phyloP scores from a whole-genome alignment of 1,140 invertebrate genomes.

The Pectinophora gossypiella region DNA sequence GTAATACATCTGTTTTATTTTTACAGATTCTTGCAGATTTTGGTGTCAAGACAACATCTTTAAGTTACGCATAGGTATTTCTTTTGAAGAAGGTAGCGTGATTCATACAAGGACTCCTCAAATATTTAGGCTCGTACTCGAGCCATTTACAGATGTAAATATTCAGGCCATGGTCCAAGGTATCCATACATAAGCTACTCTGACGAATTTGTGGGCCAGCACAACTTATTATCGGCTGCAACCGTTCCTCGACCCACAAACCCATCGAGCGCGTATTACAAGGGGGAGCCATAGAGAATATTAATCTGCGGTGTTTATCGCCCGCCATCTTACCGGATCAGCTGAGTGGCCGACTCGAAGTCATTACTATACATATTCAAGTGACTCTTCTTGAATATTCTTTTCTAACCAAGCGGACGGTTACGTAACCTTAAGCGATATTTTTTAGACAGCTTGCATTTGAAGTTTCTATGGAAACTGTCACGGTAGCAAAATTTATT shows the following conservation, averaged over 20 bases:
- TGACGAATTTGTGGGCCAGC: slow-evolving; percentile 34
- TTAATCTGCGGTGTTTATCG: slow-evolving; percentile 19
- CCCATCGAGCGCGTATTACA: slow-evolving; percentile 16
- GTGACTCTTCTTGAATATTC: no score
- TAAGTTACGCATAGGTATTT: no score
- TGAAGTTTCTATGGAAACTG: no score
- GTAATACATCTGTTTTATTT: no score
- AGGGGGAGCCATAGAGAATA: slow-evolving; percentile 28
- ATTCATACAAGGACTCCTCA: background rate
- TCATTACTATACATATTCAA: no score
- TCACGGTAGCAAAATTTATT: no score
- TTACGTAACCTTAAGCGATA: no score
- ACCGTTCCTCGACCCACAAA: slow-evolving; percentile 54
- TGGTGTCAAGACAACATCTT: no score
- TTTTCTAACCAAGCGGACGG: no score
- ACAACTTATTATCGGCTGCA: slow-evolving; percentile 35
- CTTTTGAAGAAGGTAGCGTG: background rate
- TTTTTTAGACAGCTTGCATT: no score
- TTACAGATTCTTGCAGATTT: no score
- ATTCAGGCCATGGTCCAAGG: slow-evolving; percentile 28
- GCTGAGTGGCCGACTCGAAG: no score
- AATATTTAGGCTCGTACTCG: slow-evolving; percentile 5
- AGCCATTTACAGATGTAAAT: slow-evolving; percentile 21
- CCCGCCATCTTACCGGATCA: slow-evolving; percentile 8
- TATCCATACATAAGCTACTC: slow-evolving; percentile 22